Conservation (phyloP, 1,140 invertebrate genomes). For the Charaxes varanes region DNA sequence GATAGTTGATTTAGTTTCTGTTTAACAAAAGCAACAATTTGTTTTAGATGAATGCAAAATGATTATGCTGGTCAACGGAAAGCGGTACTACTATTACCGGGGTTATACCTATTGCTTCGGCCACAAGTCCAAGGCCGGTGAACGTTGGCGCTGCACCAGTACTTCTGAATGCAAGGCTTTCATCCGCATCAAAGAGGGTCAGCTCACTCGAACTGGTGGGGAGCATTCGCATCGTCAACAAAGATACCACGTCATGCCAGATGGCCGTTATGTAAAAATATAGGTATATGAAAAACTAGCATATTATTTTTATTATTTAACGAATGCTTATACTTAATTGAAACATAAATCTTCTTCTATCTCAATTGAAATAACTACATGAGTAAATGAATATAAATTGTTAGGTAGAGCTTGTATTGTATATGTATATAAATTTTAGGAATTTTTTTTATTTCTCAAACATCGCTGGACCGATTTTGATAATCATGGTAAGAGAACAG, state of each 20-base stretch:
- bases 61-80: slow-evolving; percentile 28
- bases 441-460: not conserved
- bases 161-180: slow-evolving; percentile 22
- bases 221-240: slow-evolving; percentile 8
- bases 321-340: no score
- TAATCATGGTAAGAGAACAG: no score
- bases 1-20: no score
- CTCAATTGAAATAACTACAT: no score
- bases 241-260: not conserved
- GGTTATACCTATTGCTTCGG: slow-evolving; percentile 32
- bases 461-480: no score
- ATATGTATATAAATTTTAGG: slow-evolving; percentile 4
- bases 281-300: no score
- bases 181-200: slow-evolving; percentile 6
- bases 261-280: slow-evolving; percentile 10
- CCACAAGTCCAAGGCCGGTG: slow-evolving; percentile 6
- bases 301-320: no score
- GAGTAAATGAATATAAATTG: no score
- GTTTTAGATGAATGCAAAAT: slow-evolving; percentile 7
- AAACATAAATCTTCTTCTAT: no score
- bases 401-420: no score
- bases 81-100: slow-evolving; percentile 27
- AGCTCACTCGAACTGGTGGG: slow-evolving; percentile 1
- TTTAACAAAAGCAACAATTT: no score
- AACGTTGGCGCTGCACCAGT: slow-evolving; percentile 35